These are phyloP conservation scores for Plebejus anna DNA, from an alignment of 2,888 invertebrate genomes.

Conservation along the genomic window DNA sequence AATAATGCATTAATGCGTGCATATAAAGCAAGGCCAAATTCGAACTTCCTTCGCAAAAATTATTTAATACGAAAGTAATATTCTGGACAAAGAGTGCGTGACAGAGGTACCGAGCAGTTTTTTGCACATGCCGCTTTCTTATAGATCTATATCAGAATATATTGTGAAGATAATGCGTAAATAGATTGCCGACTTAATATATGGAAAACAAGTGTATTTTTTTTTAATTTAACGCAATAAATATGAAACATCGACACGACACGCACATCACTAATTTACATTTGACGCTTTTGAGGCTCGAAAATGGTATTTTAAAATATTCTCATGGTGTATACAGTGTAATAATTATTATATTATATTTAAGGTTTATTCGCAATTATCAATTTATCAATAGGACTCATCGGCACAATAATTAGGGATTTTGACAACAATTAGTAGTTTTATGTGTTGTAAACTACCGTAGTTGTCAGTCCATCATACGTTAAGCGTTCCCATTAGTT, in stretches of 20 bases:
- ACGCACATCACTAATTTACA: constrained; percentile 19
- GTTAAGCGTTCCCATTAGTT: constrained; percentile 27
- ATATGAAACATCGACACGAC: background rate
- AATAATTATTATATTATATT: background rate
- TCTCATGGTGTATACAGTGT: background rate
- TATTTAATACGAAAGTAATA: constrained; percentile 49
- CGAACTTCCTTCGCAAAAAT: constrained; percentile 66
- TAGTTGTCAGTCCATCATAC: constrained; percentile 5
- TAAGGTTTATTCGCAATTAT: too few species aligned
- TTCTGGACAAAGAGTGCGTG: constrained; percentile 52
- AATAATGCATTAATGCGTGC: constrained; percentile 27
- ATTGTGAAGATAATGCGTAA: constrained; percentile 37
- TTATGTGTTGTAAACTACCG: background rate
- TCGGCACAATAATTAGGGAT: too few species aligned
- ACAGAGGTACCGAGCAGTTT: constrained; percentile 50
- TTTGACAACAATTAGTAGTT: background rate
- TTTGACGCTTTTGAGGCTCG: background rate
- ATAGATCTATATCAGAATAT: constrained; percentile 52
- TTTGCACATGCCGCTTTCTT: constrained; percentile 48
- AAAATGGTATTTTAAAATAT: background rate
- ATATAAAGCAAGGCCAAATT: constrained; percentile 28
- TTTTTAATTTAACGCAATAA: constrained; percentile 14
- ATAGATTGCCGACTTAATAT: constrained; percentile 19
- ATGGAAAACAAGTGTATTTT: constrained; percentile 17
- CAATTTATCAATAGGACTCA: too few species aligned